Evolutionary conservation across 2,888 invertebrate species (phyloP).

Genomic region (Papilio gigon): DNA sequence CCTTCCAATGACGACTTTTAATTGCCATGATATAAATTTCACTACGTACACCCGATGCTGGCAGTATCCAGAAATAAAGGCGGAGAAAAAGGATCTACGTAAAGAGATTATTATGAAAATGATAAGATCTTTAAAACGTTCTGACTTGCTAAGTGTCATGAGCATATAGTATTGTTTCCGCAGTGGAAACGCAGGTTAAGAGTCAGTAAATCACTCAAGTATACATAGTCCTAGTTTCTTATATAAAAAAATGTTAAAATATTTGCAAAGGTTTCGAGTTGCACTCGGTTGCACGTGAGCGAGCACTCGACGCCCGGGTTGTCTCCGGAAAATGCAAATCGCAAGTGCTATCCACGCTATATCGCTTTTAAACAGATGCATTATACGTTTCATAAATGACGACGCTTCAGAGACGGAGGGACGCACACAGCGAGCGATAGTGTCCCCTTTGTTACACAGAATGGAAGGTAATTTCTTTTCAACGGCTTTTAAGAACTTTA

Average conservation of each 20-base stretch:
- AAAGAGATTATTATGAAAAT: no score
- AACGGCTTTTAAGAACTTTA: conserved; percentile 18
- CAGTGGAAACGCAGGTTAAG: not conserved
- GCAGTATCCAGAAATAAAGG: no score
- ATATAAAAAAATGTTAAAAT: not conserved
- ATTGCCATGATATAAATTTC: no score
- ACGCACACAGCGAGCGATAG: conserved; percentile 2
- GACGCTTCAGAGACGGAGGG: conserved; percentile 1
- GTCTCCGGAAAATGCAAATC: conserved; percentile 40
- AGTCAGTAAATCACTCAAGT: no score
- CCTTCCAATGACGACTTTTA: no score
- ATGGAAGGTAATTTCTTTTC: conserved; percentile 16
- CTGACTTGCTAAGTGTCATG: no score
- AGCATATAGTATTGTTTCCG: no score
- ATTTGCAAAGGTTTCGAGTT: conserved; percentile 4
- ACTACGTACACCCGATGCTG: no score
- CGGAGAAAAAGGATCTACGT: no score
- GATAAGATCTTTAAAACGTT: no score
- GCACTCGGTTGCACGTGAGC: conserved; percentile 12
- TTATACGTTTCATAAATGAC: conserved; percentile 39
- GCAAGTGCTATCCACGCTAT: conserved; percentile 37
- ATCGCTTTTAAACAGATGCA: conserved; percentile 40
- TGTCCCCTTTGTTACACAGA: conserved; percentile 14
- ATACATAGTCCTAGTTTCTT: no score
- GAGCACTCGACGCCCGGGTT: conserved; percentile 33